Evolutionary conservation across 2,888 invertebrate genomes (phyloP), one percentile per base, ranked within the genome.

Genomic region (Elaeidobius kamerunicus): DNA sequence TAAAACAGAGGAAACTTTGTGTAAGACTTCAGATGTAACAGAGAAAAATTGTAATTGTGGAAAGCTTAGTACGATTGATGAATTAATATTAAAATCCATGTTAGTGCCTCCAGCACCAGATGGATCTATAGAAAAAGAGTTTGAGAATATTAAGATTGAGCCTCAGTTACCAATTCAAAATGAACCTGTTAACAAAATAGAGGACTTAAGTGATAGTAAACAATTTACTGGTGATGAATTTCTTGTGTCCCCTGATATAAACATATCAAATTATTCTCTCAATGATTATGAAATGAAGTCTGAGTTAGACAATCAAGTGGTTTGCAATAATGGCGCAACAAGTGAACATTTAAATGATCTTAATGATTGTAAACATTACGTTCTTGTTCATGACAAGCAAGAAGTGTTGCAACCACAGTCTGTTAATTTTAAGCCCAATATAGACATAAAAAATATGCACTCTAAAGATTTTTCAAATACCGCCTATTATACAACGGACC

Each of bases 41-140:
- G 32, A 15, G n/a, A 39, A 28, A 32, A 50, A 44, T 42, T 55
- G 50, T 40, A 42, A 32, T 3, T 55, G 55, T 40, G 41, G 35
- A 19, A 55, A 50, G 30, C 11, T 18, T 7, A 44, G 23, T 12
- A 23, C 15, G 17, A 32, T 47, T 30, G 48, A 47, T 38, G 54
- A 54, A 18, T 15, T 47, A n/a, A 16, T 38, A 4, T 20, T 52
- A 18, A 39, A 41, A 19, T 52, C 52, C 5, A 47, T 52, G 46
- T 16, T 38, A 23, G 20, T 47, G 30, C 38, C 47, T 2, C n/a
- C 36, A 18, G 47, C 46, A 41, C 19, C 36, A 19, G 35, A 52
- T 12, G 34, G 27, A 16, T 15, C 20, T 3, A 35, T 42, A 20
- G 42, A 28, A 12, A 41, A 47, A 12, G 27, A 47, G 30, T 36